Percentiles rank a stretch among this genome's conserved stretches.
phyloP scores from a whole-genome alignment of 2,113 vertebrate species.

The Bothrops jararaca region DNA sequence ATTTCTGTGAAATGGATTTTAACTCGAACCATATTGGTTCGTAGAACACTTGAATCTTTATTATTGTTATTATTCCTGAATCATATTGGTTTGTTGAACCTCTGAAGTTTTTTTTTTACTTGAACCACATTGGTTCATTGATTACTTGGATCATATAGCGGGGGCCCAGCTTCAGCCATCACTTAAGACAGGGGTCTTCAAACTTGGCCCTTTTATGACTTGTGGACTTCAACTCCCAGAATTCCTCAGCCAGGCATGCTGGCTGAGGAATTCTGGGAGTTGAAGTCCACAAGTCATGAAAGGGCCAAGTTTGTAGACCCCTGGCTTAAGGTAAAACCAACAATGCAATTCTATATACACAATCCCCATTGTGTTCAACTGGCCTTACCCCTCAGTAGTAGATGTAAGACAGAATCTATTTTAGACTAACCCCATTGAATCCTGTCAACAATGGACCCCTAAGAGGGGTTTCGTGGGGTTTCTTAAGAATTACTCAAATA shows the following conservation, averaged over 20 bases:
- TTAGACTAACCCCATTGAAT: not conserved
- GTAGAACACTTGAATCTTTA: not conserved
- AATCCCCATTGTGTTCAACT: not conserved
- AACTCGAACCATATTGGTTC: constrained; percentile 25
- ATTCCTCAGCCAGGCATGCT: no score
- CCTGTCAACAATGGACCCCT: not conserved
- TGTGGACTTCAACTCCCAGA: no score
- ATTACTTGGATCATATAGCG: not conserved
- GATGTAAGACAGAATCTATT: not conserved
- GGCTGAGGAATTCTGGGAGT: no score
- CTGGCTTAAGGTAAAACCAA: not conserved
- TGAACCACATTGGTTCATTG: constrained; percentile 17
- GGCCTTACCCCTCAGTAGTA: not conserved
- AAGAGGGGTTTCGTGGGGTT: not conserved
- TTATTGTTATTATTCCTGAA: not conserved
- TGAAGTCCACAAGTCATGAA: no score
- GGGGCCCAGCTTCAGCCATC: not conserved
- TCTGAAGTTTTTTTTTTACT: not conserved
- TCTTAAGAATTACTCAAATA: not conserved
- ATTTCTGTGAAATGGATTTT: constrained; percentile 65
- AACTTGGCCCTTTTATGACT: no score
- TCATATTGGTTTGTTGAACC: constrained; percentile 6
- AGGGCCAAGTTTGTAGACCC: no score
- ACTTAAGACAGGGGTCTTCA: not conserved
- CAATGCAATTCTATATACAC: not conserved